A percentile compares a stretch with the other conserved stretches of the same genome.
Evolutionary conservation across 2,888 invertebrate genomes (phyloP).

Genomic region (Epicampocera succincta): DNA sequence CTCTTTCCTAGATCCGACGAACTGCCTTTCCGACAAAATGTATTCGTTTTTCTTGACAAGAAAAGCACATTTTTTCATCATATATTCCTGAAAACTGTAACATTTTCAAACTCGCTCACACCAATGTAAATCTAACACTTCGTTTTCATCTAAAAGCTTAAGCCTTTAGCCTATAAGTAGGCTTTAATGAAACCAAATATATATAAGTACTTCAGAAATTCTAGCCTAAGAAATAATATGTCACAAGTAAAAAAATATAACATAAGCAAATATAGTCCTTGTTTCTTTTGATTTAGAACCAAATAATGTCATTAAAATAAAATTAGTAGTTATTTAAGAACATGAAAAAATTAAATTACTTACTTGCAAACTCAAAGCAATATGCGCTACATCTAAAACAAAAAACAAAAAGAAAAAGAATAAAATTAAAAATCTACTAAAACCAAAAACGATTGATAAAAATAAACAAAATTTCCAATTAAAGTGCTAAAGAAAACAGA

Average conservation of each 20-base stretch:
- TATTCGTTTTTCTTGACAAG: too few relatives aligned
- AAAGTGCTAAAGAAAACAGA: constrained; percentile 37
- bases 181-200: background rate
- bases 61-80: too few relatives aligned
- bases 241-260: too few relatives aligned
- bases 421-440: constrained; percentile 20
- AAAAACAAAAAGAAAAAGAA: too few relatives aligned
- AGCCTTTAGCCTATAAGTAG: constrained; percentile 21
- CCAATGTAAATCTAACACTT: background rate
- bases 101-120: too few relatives aligned
- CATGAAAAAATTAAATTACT: background rate
- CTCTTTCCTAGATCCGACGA: too few relatives aligned
- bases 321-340: constrained; percentile 14
- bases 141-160: too few relatives aligned
- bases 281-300: background rate
- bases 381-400: constrained; percentile 41
- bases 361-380: constrained; percentile 48
- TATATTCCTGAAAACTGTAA: too few relatives aligned
- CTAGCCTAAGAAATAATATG: too few relatives aligned
- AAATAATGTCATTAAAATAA: background rate
- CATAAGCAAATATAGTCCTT: too few relatives aligned
- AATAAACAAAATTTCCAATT: constrained; percentile 14
- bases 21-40: too few relatives aligned
- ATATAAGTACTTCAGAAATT: too few relatives aligned
- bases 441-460: constrained; percentile 11